Percentiles rank a stretch among this genome's conserved stretches.
Evolutionary conservation across 2,888 invertebrate species (phyloP).

Genomic region (Harpagoxenus sublaevis): DNA sequence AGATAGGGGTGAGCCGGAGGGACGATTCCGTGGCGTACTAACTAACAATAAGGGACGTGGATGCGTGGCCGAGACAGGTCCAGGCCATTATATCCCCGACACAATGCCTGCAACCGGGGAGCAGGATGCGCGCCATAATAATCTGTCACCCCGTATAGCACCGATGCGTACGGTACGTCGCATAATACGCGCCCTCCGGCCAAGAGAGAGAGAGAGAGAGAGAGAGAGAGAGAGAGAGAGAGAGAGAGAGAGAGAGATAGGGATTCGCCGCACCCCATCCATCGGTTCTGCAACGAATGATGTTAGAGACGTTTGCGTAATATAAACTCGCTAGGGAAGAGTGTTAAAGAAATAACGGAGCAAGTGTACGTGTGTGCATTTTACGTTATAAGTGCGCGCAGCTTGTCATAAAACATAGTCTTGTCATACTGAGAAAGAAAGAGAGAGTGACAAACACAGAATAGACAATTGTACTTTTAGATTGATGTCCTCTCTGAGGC

Average conservation of each 20-base stretch:
- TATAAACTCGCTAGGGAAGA: slow-evolving; percentile 21
- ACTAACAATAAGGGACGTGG: slow-evolving; percentile 79
- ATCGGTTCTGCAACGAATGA: slow-evolving; percentile 67
- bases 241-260: slow-evolving; percentile 12
- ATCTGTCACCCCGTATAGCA: slow-evolving; percentile 79
- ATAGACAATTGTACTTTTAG: background rate
- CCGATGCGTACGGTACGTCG: slow-evolving; percentile 57
- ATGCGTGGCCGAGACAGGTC: slow-evolving; percentile 83
- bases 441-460: background rate
- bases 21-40: slow-evolving; percentile 74
- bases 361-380: slow-evolving; percentile 24
- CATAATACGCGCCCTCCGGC: slow-evolving; percentile 33
- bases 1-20: slow-evolving; percentile 73
- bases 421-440: too few species aligned
- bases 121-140: slow-evolving; percentile 78
- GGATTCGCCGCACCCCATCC: slow-evolving; percentile 66
- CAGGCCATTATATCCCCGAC: slow-evolving; percentile 78
- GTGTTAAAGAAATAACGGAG: slow-evolving; percentile 5
- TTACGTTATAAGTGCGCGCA: background rate
- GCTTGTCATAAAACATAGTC: background rate
- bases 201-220: background rate
- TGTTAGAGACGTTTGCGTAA: slow-evolving; percentile 66
- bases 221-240: slow-evolving; percentile 18
- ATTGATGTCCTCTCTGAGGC: background rate
- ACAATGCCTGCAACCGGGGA: slow-evolving; percentile 71